A percentile compares a stretch with the other conserved stretches of the same genome.
These are phyloP conservation scores for Cheirogaleus major DNA, from an alignment of 2,797 vertebrate species.

Conservation along the genomic window DNA sequence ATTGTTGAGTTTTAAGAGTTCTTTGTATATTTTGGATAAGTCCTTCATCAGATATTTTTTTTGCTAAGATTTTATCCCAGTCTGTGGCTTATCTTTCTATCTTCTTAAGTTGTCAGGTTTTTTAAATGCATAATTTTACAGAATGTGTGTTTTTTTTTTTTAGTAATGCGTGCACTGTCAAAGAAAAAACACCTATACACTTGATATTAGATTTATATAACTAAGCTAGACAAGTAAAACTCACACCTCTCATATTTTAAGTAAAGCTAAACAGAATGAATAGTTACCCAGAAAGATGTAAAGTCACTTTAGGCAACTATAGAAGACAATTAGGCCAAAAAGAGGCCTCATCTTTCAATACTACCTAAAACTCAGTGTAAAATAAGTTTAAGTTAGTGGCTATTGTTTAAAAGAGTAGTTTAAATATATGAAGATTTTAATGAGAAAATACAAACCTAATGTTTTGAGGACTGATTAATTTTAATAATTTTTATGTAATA, in stretches of 20 bases:
- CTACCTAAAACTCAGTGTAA: background rate
- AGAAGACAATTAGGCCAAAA: background rate
- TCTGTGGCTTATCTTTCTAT: background rate
- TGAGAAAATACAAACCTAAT: background rate
- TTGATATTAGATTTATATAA: constrained; percentile 22
- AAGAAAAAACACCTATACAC: background rate
- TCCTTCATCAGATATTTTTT: background rate
- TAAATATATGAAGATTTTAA: constrained; percentile 23
- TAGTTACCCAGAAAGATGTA: background rate
- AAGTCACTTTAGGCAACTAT: background rate
- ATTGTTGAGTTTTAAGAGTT: background rate
- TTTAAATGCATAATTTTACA: constrained; percentile 26
- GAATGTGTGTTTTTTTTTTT: background rate
- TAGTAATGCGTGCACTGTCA: background rate
- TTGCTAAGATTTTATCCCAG: constrained; percentile 1
- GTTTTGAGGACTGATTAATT: background rate
- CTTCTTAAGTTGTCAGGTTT: background rate
- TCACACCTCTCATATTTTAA: background rate
- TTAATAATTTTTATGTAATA: background rate
- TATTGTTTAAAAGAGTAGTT: background rate
- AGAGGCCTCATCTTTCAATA: background rate
- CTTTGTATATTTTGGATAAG: background rate
- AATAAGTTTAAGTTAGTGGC: background rate
- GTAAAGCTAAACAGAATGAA: background rate
- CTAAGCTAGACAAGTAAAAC: background rate